Evolutionary conservation across 2,888 invertebrate genomes (phyloP).

Genomic region (Amiota communis): DNA sequence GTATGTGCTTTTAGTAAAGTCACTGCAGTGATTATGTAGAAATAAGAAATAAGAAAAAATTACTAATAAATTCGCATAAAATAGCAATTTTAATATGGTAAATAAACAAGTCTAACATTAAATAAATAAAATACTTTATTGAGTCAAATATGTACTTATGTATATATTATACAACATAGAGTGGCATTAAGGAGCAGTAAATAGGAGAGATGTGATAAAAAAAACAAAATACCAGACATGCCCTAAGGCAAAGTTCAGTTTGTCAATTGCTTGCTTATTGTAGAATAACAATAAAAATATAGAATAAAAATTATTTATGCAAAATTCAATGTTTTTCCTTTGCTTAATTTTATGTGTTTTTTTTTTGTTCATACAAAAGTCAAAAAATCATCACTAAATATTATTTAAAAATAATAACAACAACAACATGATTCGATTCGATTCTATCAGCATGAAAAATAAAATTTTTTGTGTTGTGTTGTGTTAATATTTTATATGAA

Average conservation of each 20-base stretch:
- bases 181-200: neutral
- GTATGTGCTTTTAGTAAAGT: too few species aligned
- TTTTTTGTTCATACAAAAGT: slow-evolving; percentile 8
- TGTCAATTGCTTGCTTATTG: slow-evolving; percentile 10
- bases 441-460: too few species aligned
- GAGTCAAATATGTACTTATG: too few species aligned
- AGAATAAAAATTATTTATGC: slow-evolving; percentile 12
- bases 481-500: slow-evolving; percentile 19
- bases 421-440: neutral
- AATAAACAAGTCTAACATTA: too few species aligned
- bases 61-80: too few species aligned
- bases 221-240: slow-evolving; percentile 14
- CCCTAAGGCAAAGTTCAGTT: slow-evolving; percentile 5
- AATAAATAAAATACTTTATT: too few species aligned
- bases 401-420: neutral
- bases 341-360: neutral
- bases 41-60: too few species aligned
- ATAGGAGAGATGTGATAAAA: neutral
- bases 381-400: slow-evolving; percentile 16
- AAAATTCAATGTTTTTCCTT: slow-evolving; percentile 2
- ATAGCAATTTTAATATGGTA: too few species aligned
- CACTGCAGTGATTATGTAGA: too few species aligned
- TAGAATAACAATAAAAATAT: neutral
- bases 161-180: too few species aligned
- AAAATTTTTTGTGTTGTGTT: neutral